Percentiles rank a stretch among this genome's conserved stretches.
Conservation (phyloP, 2,113 vertebrate genomes). For the Emydocephalus ijimae region DNA sequence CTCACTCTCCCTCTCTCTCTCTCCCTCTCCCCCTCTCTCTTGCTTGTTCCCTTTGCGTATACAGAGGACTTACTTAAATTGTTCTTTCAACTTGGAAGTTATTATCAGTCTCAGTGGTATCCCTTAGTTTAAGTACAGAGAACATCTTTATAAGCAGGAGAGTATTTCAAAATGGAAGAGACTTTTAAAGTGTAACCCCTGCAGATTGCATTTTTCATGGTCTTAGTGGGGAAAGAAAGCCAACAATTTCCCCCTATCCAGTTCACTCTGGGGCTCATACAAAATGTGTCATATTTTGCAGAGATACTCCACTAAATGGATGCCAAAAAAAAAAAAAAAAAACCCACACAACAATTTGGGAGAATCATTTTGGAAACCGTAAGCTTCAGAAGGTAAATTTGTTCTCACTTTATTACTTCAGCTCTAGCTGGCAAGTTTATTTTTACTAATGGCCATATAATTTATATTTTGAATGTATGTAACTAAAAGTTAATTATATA, state of each 20-base stretch:
- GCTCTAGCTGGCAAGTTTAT: background rate
- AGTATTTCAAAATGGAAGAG: slow-evolving; percentile 31
- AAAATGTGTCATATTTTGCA: slow-evolving; percentile 46
- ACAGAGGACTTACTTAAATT: background rate
- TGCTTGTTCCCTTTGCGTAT: background rate
- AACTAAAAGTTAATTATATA: background rate
- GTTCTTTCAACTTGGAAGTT: slow-evolving; percentile 24
- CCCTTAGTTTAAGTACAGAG: background rate
- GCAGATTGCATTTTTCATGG: background rate
- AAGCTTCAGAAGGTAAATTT: slow-evolving; percentile 14
- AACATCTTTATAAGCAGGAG: slow-evolving; percentile 1
- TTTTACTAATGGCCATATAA: background rate
- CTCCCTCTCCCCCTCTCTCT: background rate
- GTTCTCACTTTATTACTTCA: background rate
- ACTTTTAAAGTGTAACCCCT: background rate
- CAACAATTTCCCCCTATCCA: slow-evolving; percentile 37
- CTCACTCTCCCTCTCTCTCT: background rate
- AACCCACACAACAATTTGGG: background rate
- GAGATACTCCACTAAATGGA: slow-evolving; percentile 31
- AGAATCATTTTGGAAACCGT: background rate
- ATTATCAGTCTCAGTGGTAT: slow-evolving; percentile 3
- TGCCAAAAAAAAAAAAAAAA: background rate
- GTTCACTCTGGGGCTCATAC: slow-evolving; percentile 29
- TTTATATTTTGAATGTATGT: background rate
- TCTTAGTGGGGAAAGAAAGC: slow-evolving; percentile 13